Evolutionary conservation across 1,140 invertebrate species (phyloP).

Genomic region (Mesaphorura yosii): DNA sequence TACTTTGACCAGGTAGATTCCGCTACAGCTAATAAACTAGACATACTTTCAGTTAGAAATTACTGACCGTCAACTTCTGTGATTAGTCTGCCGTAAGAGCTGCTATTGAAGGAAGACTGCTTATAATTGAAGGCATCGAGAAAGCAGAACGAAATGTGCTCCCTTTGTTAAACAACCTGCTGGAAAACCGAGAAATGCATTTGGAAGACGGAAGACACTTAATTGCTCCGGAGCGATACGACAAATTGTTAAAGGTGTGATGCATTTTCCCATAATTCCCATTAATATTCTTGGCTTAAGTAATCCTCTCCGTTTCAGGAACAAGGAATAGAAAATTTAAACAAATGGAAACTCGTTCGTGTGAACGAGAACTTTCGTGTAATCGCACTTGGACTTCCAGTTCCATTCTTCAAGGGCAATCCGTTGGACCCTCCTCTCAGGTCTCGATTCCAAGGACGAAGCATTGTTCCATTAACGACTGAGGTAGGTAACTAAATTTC

Average conservation of each 20-base stretch:
- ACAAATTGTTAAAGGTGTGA: conserved; percentile 69
- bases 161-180: conserved; percentile 91
- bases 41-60: background rate
- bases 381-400: conserved; percentile 76
- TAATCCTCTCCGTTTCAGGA: conserved; percentile 47
- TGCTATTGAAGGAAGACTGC: conserved; percentile 71
- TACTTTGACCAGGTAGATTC: conserved; percentile 78
- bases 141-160: conserved; percentile 94
- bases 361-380: conserved; percentile 85
- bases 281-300: no score
- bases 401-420: conserved; percentile 78
- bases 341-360: conserved; percentile 72
- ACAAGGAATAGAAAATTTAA: conserved; percentile 63
- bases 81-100: conserved; percentile 74
- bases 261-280: background rate
- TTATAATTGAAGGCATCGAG: conserved; percentile 93
- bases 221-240: conserved; percentile 74
- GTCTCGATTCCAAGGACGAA: conserved; percentile 80
- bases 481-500: conserved; percentile 45
- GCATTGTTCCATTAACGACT: conserved; percentile 53
- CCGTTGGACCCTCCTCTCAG: conserved; percentile 88
- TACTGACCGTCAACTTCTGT: background rate
- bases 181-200: conserved; percentile 99
- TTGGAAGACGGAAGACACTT: conserved; percentile 92
- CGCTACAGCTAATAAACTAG: conserved; percentile 2